Evolutionary conservation across 2,797 vertebrate genomes (phyloP), one percentile per base, ranked within the genome.

Genomic region (Paratrypauchen microcephalus): DNA sequence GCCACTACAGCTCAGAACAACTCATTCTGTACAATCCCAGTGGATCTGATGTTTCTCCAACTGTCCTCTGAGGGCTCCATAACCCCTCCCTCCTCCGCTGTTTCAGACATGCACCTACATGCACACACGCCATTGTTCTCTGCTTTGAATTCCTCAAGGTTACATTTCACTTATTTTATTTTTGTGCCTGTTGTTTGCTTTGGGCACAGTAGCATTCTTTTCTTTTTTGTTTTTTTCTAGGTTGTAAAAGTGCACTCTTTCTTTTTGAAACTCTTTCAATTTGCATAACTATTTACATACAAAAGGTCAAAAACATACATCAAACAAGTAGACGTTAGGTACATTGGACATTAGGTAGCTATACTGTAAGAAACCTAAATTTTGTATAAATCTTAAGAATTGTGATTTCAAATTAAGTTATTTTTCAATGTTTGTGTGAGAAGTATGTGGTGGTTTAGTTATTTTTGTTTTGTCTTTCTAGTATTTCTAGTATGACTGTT

Each of bases 171-270:
- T 16, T 78, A 47, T 15, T 72, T 45, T 69, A 63, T 70, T 6
- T 72, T 63, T 81, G n/a, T 66, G 65, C 72, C 73, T 18, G 63
- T 77, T 68, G 24, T 56, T 9, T 62, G 75, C 73, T 71, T 69
- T 19, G 45, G 76, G 75, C 68, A 18, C 11, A 36, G 56, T 52
- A 32, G 6, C 30, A 2, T 52, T 74, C 72, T 21, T 30, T 24
- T 32, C 41, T 57, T 52, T 70, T 65, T 9, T 9, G 3, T 26
- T 18, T 57, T 26, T 28, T 18, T 18, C 26, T 55, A 23, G 9
- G 45, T 72, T 66, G 8, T 67, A 32, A 64, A 63, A 55, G 55
- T 65, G 56, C 57, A 41, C 39, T 68, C 68, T 50, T 63, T 70
- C 41, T 45, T 45, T 45, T 15, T 3, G n/a, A n/a, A n/a, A n/a